phyloP scores from a whole-genome alignment of 2,113 vertebrate species.

The Grammomys dolichurus region DNA sequence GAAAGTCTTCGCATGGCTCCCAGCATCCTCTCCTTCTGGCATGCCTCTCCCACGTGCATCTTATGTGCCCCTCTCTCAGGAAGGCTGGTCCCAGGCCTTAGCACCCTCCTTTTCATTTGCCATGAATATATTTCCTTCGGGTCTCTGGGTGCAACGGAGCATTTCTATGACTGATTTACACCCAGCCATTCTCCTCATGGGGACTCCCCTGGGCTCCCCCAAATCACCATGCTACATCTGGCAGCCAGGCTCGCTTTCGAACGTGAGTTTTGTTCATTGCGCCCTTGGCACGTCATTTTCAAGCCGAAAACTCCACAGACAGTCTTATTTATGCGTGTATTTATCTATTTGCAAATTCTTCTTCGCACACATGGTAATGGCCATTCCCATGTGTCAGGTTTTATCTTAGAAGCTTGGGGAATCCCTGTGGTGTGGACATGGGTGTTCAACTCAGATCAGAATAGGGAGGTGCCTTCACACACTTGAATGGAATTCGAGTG shows the following conservation, averaged over 20 bases:
- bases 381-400: not conserved
- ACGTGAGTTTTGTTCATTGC: not conserved
- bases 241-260: conserved; percentile 32
- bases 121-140: conserved; percentile 28
- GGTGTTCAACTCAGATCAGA: not conserved
- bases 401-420: not conserved
- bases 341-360: conserved; percentile 60
- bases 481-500: not conserved
- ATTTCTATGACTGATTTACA: conserved; percentile 36
- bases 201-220: not conserved
- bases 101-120: not conserved
- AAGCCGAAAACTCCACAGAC: not conserved
- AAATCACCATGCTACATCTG: conserved; percentile 69
- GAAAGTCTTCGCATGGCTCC: not conserved
- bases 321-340: conserved; percentile 60
- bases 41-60: not conserved
- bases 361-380: not conserved
- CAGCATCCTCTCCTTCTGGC: not conserved
- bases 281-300: conserved; percentile 7
- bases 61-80: not conserved
- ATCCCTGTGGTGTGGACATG: not conserved
- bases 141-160: conserved; percentile 13
- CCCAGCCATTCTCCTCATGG: conserved; percentile 44
- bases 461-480: not conserved
- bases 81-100: not conserved